Conservation (phyloP, 2,888 invertebrate species). For the Leucophora obtusa region DNA sequence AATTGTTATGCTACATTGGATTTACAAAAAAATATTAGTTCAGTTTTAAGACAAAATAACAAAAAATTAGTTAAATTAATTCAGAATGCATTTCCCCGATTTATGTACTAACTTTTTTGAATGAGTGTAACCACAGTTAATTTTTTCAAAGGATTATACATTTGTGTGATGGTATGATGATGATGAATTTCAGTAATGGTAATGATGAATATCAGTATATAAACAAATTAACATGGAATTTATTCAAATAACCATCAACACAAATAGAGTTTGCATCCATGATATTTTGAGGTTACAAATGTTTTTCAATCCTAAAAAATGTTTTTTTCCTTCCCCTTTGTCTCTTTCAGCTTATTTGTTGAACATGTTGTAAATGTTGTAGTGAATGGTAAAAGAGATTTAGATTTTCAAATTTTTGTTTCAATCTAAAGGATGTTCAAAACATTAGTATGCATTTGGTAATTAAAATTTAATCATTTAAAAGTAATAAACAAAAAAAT, state of each 20-base stretch:
- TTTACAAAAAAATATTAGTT: no score
- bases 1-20: no score
- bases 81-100: no score
- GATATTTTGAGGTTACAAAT: slow-evolving; percentile 5
- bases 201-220: slow-evolving; percentile 39
- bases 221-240: slow-evolving; percentile 35
- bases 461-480: slow-evolving; percentile 55
- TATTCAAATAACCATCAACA: slow-evolving; percentile 11
- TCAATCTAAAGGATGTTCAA: neutral
- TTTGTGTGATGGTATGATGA: no score
- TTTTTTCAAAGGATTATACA: no score
- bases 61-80: no score
- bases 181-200: slow-evolving; percentile 11
- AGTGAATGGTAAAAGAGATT: slow-evolving; percentile 2
- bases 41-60: no score
- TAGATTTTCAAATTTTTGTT: neutral
- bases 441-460: slow-evolving; percentile 39
- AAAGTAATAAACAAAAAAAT: slow-evolving; percentile 1
- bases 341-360: no score
- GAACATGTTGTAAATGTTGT: neutral
- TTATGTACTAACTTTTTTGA: no score
- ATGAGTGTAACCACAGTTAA: no score
- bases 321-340: no score
- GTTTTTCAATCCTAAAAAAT: neutral
- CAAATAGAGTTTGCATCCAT: slow-evolving; percentile 17